Conservation (phyloP, 2,797 vertebrate species). For the Sebastes steindachneri region DNA sequence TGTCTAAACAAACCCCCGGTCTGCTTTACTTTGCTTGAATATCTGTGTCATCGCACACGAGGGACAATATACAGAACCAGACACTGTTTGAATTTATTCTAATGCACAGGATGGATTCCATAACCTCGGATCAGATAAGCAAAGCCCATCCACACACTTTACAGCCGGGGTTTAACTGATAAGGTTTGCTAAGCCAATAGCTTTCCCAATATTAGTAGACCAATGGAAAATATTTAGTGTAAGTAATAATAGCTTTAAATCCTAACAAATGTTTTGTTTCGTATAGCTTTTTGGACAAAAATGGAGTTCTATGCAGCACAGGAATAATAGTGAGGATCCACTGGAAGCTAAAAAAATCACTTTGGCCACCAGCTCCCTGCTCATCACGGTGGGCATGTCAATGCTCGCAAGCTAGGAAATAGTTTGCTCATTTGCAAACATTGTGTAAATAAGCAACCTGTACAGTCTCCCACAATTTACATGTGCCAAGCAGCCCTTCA, state of each 20-base stretch:
- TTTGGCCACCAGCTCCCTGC: too few species aligned
- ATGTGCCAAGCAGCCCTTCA: neutral
- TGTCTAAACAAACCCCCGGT: conserved; percentile 59
- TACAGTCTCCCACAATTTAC: neutral
- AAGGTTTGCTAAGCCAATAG: neutral
- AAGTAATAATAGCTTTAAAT: neutral
- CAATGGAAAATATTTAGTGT: neutral
- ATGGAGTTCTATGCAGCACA: neutral
- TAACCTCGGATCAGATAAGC: conserved; percentile 2
- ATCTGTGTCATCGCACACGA: conserved; percentile 28
- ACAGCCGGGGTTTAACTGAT: neutral
- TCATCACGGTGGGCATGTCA: neutral
- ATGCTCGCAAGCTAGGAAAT: neutral
- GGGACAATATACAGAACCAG: conserved; percentile 43
- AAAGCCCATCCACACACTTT: neutral
- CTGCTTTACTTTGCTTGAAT: conserved; percentile 53
- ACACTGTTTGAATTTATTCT: conserved; percentile 22
- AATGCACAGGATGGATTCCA: conserved; percentile 30
- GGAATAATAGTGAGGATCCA: neutral
- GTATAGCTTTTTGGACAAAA: neutral
- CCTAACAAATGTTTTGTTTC: neutral
- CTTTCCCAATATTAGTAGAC: neutral
- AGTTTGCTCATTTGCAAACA: neutral
- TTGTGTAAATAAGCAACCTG: neutral
- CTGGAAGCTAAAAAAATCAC: neutral